Evolutionary conservation across 2,113 vertebrate species (phyloP).

Genomic region (Anthoscopus minutus): DNA sequence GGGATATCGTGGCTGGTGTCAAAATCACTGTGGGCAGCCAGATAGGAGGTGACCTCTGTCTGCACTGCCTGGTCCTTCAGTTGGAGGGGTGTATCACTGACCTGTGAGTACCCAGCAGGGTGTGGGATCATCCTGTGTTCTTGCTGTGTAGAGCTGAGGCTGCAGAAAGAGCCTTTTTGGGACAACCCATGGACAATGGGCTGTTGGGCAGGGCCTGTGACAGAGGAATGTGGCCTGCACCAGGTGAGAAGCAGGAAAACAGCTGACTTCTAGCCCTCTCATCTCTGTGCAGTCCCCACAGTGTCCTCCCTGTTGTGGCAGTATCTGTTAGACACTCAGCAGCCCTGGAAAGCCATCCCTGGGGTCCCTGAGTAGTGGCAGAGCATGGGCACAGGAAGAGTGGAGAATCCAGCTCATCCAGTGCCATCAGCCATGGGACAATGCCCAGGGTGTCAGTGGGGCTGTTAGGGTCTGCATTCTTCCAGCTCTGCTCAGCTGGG

Average conservation of each 20-base stretch:
- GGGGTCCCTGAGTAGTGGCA: not conserved
- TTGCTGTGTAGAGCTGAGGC: not conserved
- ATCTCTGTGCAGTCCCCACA: not conserved
- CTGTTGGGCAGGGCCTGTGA: not conserved
- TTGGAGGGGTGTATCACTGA: not conserved
- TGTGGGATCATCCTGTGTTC: not conserved
- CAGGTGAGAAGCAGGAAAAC: not conserved
- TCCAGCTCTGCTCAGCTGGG: not conserved
- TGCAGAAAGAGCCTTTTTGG: not conserved
- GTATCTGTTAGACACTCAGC: not conserved
- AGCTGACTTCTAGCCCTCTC: not conserved
- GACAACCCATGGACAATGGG: not conserved
- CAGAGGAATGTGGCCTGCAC: not conserved
- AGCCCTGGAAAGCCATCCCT: not conserved
- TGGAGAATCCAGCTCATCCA: not conserved
- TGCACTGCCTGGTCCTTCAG: not conserved
- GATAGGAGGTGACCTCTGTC: not conserved
- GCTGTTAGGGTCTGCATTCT: not conserved
- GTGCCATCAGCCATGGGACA: not conserved
- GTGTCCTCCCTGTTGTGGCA: not conserved
- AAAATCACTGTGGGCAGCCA: not conserved
- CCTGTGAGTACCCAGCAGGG: not conserved
- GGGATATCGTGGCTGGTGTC: fast-evolving
- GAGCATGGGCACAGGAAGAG: not conserved
- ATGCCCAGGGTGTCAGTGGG: not conserved